Base-by-base conservation (phyloP, 23 tunicate genomes). In the Pegea sp. region DNA sequence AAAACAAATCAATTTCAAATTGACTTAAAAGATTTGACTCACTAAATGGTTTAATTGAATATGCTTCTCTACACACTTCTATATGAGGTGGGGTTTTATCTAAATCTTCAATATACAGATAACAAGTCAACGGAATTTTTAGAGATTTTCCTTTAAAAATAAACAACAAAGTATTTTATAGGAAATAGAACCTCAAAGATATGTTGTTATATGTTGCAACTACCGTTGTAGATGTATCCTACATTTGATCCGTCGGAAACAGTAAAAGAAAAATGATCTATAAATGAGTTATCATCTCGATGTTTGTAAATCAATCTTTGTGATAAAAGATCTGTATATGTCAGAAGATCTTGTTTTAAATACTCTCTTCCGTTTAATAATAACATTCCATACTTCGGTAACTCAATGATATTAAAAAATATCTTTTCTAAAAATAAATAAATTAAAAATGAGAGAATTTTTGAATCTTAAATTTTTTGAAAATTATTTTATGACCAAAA, bases 241-340 rank as follows among this genome's bases (percentile, higher is more conserved):
- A 63, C 24, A 58, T 84, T 70, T 4, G 69, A 67, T n/a, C 71
- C 62, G 64, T 84, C 95, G 13, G 75, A 57, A 4, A 84, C 95
- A 1, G 65, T 51, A 43, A 84, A 84, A 16, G 75, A 52, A 53
- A 84, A 84, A 20, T 76, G 46, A 29, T 84, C 95, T 33, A 84
- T 84, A 2, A 21, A 46, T 20, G 64, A 34, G 26, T 31, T 43
- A 27, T 58, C 76, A 4, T 76, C 95, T 44, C 44, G 63, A 53
- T 84, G 79, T 21, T 73, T 69, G 48, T 84, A 84, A 28, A 67
- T 53, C 28, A n/a, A n/a, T n/a, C n/a, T n/a, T n/a, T n/a, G n/a
- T n/a, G n/a, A n/a, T n/a, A n/a, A n/a, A n/a, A n/a, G n/a, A n/a
- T n/a, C n/a, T n/a, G n/a, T n/a, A n/a, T n/a, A n/a, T n/a, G n/a